Evolutionary conservation across 2,113 vertebrate genomes (phyloP).

Genomic region (Garra rufa): DNA sequence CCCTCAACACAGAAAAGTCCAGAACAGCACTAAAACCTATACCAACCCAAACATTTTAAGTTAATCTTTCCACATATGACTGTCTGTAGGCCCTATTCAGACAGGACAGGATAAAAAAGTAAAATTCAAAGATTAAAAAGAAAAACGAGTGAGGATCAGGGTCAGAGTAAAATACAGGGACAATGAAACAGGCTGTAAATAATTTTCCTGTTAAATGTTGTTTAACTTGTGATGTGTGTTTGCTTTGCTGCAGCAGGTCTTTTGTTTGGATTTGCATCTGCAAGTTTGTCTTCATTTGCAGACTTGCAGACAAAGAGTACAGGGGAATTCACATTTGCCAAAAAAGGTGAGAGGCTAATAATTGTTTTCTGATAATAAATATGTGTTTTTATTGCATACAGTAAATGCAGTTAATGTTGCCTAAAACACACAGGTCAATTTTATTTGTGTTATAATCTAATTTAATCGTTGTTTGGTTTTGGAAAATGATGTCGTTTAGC

Average conservation of each 20-base stretch:
- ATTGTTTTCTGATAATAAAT: neutral
- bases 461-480: too few relatives aligned
- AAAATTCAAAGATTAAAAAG: too few relatives aligned
- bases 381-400: neutral
- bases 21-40: too few relatives aligned
- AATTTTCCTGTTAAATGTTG: neutral
- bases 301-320: constrained; percentile 87
- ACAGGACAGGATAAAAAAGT: too few relatives aligned
- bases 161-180: neutral
- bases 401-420: neutral
- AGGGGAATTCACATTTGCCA: constrained; percentile 87
- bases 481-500: too few relatives aligned
- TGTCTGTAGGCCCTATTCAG: too few relatives aligned
- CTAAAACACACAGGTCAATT: too few relatives aligned
- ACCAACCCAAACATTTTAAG: too few relatives aligned
- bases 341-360: constrained; percentile 78
- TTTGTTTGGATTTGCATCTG: constrained; percentile 76
- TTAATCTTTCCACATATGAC: too few relatives aligned
- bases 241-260: constrained; percentile 56
- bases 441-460: too few relatives aligned
- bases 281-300: constrained; percentile 84
- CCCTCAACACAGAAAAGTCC: too few relatives aligned
- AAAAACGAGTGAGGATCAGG: too few relatives aligned
- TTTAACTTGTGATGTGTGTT: neutral
- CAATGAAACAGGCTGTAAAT: neutral